These are phyloP conservation scores for Coracopsis vasa DNA, from an alignment of 2,113 vertebrate species.

Conservation along the genomic window DNA sequence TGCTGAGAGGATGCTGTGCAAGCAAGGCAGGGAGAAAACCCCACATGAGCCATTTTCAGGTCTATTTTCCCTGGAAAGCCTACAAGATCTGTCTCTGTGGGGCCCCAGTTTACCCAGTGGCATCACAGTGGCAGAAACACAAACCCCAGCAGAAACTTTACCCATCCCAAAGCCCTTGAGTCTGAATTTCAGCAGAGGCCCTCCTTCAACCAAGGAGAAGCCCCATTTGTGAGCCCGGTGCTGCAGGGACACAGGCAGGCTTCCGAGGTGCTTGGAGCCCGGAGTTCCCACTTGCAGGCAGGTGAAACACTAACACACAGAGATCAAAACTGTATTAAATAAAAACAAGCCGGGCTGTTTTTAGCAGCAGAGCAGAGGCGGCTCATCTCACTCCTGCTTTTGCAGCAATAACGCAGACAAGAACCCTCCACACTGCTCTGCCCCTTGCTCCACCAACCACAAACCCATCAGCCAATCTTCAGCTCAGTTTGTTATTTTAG, in stretches of 20 bases:
- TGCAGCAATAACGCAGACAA: slow-evolving; percentile 29
- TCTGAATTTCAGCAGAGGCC: not conserved
- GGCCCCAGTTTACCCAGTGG: not conserved
- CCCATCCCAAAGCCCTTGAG: not conserved
- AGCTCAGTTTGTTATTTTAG: not conserved
- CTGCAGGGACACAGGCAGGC: not conserved
- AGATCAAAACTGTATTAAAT: slow-evolving; percentile 42
- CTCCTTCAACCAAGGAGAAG: not conserved
- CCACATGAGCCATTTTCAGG: fast-evolving
- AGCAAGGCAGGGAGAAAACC: not conserved
- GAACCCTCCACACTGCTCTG: not conserved
- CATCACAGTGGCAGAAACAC: not conserved
- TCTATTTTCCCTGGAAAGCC: not conserved
- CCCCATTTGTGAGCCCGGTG: not conserved
- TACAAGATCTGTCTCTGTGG: not conserved
- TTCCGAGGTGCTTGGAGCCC: not conserved
- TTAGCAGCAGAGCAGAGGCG: slow-evolving; percentile 54
- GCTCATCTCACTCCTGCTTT: slow-evolving; percentile 39
- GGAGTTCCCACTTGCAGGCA: slow-evolving; percentile 7
- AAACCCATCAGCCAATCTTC: slow-evolving; percentile 15
- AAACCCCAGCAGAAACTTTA: not conserved
- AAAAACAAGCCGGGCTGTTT: slow-evolving; percentile 31
- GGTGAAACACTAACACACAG: slow-evolving; percentile 29
- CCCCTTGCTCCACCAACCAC: slow-evolving; percentile 44
- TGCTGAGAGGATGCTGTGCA: not conserved